Base-by-base conservation (phyloP, 2,888 invertebrate species). In the Limnephilus lunatus region DNA sequence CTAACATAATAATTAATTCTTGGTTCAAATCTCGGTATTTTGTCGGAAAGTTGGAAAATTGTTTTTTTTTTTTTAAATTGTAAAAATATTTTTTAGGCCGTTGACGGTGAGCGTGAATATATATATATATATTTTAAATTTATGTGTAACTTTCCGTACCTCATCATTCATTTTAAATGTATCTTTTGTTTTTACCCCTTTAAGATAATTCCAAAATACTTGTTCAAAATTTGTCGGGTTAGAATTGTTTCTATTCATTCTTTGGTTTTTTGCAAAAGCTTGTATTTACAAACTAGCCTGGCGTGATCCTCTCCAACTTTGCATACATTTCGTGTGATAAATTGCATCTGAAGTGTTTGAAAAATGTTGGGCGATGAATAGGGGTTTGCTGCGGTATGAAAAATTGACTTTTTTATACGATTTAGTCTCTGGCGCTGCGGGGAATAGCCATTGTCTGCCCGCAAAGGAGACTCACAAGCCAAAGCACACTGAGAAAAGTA, bases 341-440 rank as follows among this genome's bases (percentile, higher is more conserved):
- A 93, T 93, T 91, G 93, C 83, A 89, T 92, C 90, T 44, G 93
- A 88, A 91, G 89, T 87, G 81, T 89, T 93, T 92, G 92, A 92
- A 93, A 91, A 91, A 91, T 93, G 91, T 90, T 85, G 30, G 81
- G 30, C 85, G 90, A 90, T 87, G 90, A 90, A 90, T 92, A 90
- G 92, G 53, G 68, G 90, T 80, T 85, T 87, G 90, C 82, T 32
- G 85, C 31, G 85, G 83, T 91, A 39, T 88, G 80, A 81, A 81
- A 81, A 89, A 81, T 81, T 89, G 89, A 81, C 89, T 89, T 89
- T 89, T 89, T 89, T 88, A 88, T 88, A 39, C 80, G 88, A 88
- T 19, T 68, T 68, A 68, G 53, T 68, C 53, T 88, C 68, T 5
- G 32, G 68, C 35, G 35, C 80, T 35, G 88, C 31, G 68, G n/a